These are phyloP conservation scores for Salvelinus fontinalis DNA, from an alignment of 2,113 vertebrate species.

Conservation along the genomic window DNA sequence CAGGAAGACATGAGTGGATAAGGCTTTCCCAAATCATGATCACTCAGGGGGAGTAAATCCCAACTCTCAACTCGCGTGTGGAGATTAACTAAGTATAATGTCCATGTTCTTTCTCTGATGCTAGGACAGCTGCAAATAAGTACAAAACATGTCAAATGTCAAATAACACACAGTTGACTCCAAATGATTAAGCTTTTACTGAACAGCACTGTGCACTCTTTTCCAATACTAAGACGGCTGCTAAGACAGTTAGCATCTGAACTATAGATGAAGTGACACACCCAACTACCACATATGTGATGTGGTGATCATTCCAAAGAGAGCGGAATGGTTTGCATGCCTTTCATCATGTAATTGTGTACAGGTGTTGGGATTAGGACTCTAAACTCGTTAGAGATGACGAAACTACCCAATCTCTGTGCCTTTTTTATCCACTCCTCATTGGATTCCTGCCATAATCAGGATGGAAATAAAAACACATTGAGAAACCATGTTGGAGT, in stretches of 20 bases:
- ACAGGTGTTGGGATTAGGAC: too few species aligned
- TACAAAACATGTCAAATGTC: background rate
- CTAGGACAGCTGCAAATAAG: background rate
- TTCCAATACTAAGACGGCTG: background rate
- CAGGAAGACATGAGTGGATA: too few species aligned
- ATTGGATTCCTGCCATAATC: too few species aligned
- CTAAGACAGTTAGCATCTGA: background rate
- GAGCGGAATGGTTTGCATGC: background rate
- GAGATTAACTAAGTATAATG: background rate
- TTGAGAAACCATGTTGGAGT: too few species aligned
- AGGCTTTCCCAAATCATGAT: conserved; percentile 4
- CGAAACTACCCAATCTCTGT: too few species aligned
- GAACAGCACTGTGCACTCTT: background rate
- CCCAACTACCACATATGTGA: background rate
- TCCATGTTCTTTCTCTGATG: background rate
- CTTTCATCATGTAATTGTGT: too few species aligned
- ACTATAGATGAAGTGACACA: background rate
- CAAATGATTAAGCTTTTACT: background rate
- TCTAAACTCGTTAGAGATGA: too few species aligned
- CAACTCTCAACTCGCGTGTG: background rate
- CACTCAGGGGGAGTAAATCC: background rate
- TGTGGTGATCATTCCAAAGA: background rate
- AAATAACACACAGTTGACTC: background rate
- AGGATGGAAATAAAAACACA: too few species aligned
- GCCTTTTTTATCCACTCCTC: background rate